Base-by-base conservation (phyloP, 2,888 invertebrate species). In the Poecilus cupreus region DNA sequence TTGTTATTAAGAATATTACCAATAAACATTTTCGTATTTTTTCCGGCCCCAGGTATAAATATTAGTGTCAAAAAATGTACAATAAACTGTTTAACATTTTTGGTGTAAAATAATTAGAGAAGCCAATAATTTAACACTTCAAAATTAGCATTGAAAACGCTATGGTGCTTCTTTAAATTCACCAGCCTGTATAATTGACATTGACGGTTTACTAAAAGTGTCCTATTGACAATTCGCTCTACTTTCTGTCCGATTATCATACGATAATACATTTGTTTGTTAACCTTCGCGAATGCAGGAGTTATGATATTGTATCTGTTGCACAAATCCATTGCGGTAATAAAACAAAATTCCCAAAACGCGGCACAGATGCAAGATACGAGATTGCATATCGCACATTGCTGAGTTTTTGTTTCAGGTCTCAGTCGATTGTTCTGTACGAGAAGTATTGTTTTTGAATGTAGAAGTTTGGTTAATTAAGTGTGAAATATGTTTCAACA, bases 401-500 rank as follows among this genome's bases (percentile, higher is more conserved):
- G 49, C 13, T 8, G 18, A 20, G 22, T 74, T 75, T 75, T 51
- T 32, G 24, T 51, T 16, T 46, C 26, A 18, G n/a, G 11, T 16
- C 16, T 64, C 22, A 68, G 64, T 64, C 78, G 18, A 78, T 78
- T 78, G 78, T 78, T 64, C 26, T 46, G 22, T 24, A 22, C 32
- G 37, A 22, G 60, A 32, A 39, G 77, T 78, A 78, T 78, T 78
- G 78, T 78, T 68, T 78, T 78, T 37, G 49, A 43, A 74, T 60
- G 60, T 37, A 76, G 22, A 24, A 64, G 24, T 78, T 76, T 78
- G 43, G 78, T 49, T 78, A 78, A 78, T 78, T 78, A 78, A 46
- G 46, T 78, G 78, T 78, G 78, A 78, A 78, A 78, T 78, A 78
- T 68, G 64, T 78, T 64, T 78, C 78, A 78, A 64, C 78, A 78